Percentiles rank a stretch among this genome's conserved stretches.
Conservation (phyloP, 2,797 vertebrate species). For the Poecilia picta region DNA sequence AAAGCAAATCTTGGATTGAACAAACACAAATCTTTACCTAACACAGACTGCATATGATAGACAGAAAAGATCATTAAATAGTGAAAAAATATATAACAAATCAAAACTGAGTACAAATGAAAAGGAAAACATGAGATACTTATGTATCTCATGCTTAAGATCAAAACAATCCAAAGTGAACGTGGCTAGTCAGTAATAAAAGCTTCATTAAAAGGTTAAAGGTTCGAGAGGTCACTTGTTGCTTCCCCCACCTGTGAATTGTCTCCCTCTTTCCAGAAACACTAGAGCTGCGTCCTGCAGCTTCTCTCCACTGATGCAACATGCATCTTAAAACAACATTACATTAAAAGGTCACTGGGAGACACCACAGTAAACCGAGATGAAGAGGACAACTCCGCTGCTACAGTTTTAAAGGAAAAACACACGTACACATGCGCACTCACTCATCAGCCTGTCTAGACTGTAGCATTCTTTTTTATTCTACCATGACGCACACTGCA, state of each 20-base stretch:
- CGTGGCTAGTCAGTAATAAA: conserved; percentile 67
- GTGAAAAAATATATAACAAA: neutral
- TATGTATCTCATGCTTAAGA: conserved; percentile 47
- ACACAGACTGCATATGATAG: neutral
- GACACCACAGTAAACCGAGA: conserved; percentile 41
- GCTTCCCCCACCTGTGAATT: conserved; percentile 66
- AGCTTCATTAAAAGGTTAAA: conserved; percentile 75
- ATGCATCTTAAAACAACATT: conserved; percentile 79
- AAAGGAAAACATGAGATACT: conserved; percentile 22
- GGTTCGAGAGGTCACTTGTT: conserved; percentile 66
- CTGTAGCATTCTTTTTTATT: conserved; percentile 8
- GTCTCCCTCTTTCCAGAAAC: conserved; percentile 63
- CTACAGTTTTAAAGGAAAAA: conserved; percentile 29
- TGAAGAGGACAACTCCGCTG: conserved; percentile 41
- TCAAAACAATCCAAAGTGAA: conserved; percentile 62
- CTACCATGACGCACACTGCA: conserved; percentile 8
- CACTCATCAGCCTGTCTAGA: conserved; percentile 28
- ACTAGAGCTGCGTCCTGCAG: conserved; percentile 51
- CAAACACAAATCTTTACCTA: neutral
- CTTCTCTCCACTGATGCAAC: conserved; percentile 67
- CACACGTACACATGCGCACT: conserved; percentile 6
- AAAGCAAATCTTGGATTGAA: conserved; percentile 3
- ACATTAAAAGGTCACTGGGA: conserved; percentile 77
- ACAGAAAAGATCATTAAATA: neutral
- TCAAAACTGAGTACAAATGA: conserved; percentile 7